Conservation (phyloP, 2,888 invertebrate species). For the Polietes domitor region DNA sequence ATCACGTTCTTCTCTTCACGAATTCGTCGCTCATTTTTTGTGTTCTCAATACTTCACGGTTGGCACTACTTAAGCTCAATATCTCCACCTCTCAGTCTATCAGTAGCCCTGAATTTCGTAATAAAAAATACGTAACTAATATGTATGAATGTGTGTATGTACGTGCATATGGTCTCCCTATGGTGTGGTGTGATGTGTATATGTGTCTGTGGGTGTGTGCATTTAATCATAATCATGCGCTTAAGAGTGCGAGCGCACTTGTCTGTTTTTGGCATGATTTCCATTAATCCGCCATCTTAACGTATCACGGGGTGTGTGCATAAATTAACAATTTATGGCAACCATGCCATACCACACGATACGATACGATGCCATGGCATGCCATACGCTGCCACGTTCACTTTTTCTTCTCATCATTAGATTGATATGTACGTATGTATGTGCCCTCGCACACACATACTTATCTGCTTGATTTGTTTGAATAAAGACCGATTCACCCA, state of each 20-base stretch:
- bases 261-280: constrained; percentile 60
- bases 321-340: constrained; percentile 47
- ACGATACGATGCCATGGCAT: constrained; percentile 24
- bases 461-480: not conserved
- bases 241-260: constrained; percentile 54
- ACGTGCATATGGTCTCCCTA: not conserved
- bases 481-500: not conserved
- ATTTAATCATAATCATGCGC: constrained; percentile 62
- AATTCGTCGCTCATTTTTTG: too few species aligned
- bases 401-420: constrained; percentile 3
- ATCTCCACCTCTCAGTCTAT: not conserved
- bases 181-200: constrained; percentile 1
- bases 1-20: not conserved
- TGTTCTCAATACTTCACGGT: not conserved
- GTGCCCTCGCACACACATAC: too few species aligned
- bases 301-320: constrained; percentile 55
- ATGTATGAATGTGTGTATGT: not conserved
- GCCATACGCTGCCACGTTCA: not conserved
- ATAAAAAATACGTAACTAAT: constrained; percentile 2
- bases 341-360: not conserved
- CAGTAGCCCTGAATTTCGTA: not conserved
- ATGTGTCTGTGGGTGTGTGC: constrained; percentile 22
- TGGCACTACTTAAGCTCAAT: not conserved
- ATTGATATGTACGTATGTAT: not conserved
- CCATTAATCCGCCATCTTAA: constrained; percentile 63